Percentiles rank a stretch among this genome's conserved stretches.
These are phyloP conservation scores for Eristalis intricaria DNA, from an alignment of 2,888 invertebrate genomes.

Conservation along the genomic window DNA sequence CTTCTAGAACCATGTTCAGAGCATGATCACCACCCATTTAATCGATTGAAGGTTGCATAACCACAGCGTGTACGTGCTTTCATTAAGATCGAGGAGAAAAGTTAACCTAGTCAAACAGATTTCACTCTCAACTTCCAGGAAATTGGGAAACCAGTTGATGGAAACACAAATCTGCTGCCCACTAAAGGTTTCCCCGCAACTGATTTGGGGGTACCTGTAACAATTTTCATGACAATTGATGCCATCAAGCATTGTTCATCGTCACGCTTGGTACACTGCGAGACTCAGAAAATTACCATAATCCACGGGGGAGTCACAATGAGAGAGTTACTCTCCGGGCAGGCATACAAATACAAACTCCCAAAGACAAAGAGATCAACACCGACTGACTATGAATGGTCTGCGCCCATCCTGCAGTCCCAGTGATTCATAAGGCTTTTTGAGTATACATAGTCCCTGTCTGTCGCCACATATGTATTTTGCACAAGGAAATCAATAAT, in stretches of 20 bases:
- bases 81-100: not conserved
- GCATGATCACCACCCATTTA: not conserved
- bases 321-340: constrained; percentile 17
- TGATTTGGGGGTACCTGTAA: constrained; percentile 30
- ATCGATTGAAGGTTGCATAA: not conserved
- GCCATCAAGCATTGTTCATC: constrained; percentile 30
- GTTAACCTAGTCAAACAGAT: not conserved
- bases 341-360: not conserved
- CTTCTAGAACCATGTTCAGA: not conserved
- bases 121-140: not conserved
- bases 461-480: constrained; percentile 18
- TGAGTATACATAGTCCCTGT: not conserved
- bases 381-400: not conserved
- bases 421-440: constrained; percentile 43
- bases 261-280: constrained; percentile 54
- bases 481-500: constrained; percentile 45
- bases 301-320: not conserved
- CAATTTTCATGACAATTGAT: constrained; percentile 35
- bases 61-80: not conserved
- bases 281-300: constrained; percentile 45
- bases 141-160: not conserved
- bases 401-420: constrained; percentile 1
- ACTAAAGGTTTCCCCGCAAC: constrained; percentile 5
- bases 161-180: constrained; percentile 9
- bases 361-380: constrained; percentile 19